A percentile compares a stretch with the other conserved stretches of the same genome.
Conservation (phyloP, 2,888 invertebrate species). For the Dynastes tityus region DNA sequence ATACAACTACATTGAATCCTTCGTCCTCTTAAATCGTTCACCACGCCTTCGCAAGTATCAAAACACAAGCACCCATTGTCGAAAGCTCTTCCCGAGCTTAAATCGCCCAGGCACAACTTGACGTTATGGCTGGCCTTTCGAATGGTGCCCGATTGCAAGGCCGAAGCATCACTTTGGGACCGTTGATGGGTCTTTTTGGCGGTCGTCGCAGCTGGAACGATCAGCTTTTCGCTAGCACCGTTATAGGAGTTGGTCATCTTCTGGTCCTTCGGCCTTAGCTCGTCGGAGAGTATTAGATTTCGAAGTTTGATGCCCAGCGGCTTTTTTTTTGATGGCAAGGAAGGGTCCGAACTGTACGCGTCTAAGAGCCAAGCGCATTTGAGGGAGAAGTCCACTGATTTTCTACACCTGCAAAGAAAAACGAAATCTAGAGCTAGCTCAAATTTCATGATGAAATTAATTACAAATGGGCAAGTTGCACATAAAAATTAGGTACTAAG, state of each 20-base stretch:
- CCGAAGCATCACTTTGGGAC: conserved; percentile 88
- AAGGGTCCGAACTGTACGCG: conserved; percentile 88
- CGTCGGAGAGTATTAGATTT: conserved; percentile 83
- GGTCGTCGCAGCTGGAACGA: conserved; percentile 67
- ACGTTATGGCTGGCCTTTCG: conserved; percentile 65
- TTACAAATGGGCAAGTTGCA: too few species aligned
- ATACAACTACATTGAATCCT: conserved; percentile 85
- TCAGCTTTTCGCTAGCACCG: conserved; percentile 49
- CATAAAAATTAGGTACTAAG: too few species aligned
- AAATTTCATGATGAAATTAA: too few species aligned
- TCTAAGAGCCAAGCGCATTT: conserved; percentile 97
- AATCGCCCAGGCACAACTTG: conserved; percentile 88
- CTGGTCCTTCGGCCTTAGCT: conserved; percentile 67
- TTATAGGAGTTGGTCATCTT: conserved; percentile 56
- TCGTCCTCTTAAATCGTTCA: conserved; percentile 84
- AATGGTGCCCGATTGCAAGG: conserved; percentile 71
- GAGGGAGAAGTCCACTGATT: conserved; percentile 96
- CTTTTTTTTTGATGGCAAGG: conserved; percentile 78
- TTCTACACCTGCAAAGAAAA: conserved; percentile 82
- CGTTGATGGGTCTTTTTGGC: conserved; percentile 87
- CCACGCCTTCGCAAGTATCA: conserved; percentile 85
- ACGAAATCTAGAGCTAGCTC: too few species aligned
- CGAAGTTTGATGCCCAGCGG: conserved; percentile 84
- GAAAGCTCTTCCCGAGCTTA: conserved; percentile 95
- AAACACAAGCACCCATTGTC: conserved; percentile 97